Evolutionary conservation across 2,797 vertebrate genomes (phyloP).

Genomic region (Bradypodion ventrale): DNA sequence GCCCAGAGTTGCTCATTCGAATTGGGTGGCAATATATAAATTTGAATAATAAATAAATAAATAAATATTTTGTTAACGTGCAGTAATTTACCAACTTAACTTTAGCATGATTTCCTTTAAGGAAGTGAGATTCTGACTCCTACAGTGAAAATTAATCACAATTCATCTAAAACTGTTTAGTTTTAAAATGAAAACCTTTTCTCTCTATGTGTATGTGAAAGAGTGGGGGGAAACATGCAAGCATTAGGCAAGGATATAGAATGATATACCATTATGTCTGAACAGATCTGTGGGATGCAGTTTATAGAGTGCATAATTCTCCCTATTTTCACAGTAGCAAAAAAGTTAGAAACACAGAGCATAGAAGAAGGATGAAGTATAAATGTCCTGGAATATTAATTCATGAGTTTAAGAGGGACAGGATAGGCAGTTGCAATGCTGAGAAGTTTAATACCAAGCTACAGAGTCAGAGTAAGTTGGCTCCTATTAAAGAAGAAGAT

Average conservation of each 20-base stretch:
- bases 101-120: no score
- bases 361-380: background rate
- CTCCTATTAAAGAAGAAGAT: constrained; percentile 11
- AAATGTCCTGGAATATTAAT: background rate
- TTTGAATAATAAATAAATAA: no score
- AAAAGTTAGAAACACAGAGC: background rate
- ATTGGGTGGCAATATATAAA: no score
- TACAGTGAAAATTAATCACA: background rate
- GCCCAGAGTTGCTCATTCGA: no score
- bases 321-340: background rate
- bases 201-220: background rate
- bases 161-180: background rate
- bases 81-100: no score
- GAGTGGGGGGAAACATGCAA: background rate
- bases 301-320: no score
- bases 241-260: background rate
- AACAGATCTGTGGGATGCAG: background rate
- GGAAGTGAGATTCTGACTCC: no score
- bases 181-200: background rate
- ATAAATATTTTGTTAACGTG: no score
- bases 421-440: background rate
- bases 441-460: background rate
- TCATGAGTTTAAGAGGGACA: background rate
- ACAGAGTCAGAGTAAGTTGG: background rate
- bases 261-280: no score